Evolutionary conservation across 2,113 vertebrate species (phyloP).

Genomic region (Uria aalge): DNA sequence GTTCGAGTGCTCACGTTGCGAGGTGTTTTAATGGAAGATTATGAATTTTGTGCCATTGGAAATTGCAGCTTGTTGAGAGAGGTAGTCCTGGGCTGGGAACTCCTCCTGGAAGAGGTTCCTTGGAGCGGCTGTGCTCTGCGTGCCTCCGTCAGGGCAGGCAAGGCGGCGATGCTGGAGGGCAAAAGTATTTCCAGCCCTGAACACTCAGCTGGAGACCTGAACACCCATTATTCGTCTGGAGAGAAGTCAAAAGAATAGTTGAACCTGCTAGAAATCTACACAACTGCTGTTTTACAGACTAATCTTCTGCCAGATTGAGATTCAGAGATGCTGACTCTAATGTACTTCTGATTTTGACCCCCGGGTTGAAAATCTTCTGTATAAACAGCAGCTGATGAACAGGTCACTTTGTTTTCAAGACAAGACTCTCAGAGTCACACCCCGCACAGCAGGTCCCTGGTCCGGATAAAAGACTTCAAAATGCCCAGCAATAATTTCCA

Average conservation of each 20-base stretch:
- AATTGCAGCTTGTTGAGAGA: background rate
- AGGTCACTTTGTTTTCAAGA: conserved; percentile 34
- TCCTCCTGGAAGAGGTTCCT: background rate
- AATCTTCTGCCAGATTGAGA: conserved; percentile 12
- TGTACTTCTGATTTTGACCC: conserved; percentile 53
- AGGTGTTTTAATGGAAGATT: background rate
- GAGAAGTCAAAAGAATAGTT: conserved; percentile 31
- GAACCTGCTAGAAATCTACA: conserved; percentile 24
- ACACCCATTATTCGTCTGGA: conserved; percentile 1
- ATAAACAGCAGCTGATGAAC: conserved; percentile 45
- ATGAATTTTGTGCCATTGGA: background rate
- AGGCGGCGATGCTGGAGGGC: background rate
- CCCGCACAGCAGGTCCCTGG: conserved; percentile 32
- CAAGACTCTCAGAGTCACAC: background rate
- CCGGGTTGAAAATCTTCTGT: conserved; percentile 44
- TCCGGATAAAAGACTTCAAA: conserved; percentile 49
- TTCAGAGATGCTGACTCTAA: conserved; percentile 23
- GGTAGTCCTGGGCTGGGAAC: background rate
- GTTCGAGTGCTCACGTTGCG: background rate
- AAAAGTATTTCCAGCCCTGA: background rate
- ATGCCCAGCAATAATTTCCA: conserved; percentile 49
- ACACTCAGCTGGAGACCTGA: conserved; percentile 6
- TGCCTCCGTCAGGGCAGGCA: background rate
- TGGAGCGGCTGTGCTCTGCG: background rate
- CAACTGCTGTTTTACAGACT: background rate